These are phyloP conservation scores for Neoaliturus tenellus DNA, from an alignment of 2,888 invertebrate species.

Conservation along the genomic window DNA sequence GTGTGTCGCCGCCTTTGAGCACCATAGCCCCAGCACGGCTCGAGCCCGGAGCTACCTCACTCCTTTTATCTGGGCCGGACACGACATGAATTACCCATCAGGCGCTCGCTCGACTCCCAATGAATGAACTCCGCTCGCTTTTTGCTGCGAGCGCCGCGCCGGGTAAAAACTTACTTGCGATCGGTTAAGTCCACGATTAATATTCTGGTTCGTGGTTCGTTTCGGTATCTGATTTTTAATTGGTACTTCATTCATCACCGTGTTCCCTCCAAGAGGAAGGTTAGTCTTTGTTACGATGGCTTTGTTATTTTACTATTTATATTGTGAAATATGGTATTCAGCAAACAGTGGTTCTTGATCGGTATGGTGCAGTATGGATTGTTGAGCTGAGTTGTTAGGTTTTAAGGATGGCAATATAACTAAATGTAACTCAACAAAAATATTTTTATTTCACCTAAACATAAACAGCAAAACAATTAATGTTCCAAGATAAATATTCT, in stretches of 20 bases:
- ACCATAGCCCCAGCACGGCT: not conserved
- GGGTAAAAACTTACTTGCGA: not conserved
- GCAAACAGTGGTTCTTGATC: too few relatives aligned
- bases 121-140: constrained; percentile 24
- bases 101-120: not conserved
- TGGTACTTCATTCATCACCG: not conserved
- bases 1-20: not conserved
- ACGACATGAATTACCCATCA: constrained; percentile 19
- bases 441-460: too few relatives aligned
- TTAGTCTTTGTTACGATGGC: not conserved
- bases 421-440: too few relatives aligned
- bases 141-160: constrained; percentile 10
- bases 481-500: too few relatives aligned
- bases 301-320: not conserved
- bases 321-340: not conserved
- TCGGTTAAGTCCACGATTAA: constrained; percentile 5
- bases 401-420: too few relatives aligned
- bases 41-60: not conserved
- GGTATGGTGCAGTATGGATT: too few relatives aligned
- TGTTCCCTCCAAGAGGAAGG: not conserved
- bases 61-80: not conserved
- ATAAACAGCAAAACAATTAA: too few relatives aligned
- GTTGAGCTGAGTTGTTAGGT: too few relatives aligned
- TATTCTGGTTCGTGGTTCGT: not conserved
- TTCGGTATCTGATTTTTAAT: constrained; percentile 25